Conservation (phyloP, 2,113 vertebrate species). For the Oxyruncus cristatus region DNA sequence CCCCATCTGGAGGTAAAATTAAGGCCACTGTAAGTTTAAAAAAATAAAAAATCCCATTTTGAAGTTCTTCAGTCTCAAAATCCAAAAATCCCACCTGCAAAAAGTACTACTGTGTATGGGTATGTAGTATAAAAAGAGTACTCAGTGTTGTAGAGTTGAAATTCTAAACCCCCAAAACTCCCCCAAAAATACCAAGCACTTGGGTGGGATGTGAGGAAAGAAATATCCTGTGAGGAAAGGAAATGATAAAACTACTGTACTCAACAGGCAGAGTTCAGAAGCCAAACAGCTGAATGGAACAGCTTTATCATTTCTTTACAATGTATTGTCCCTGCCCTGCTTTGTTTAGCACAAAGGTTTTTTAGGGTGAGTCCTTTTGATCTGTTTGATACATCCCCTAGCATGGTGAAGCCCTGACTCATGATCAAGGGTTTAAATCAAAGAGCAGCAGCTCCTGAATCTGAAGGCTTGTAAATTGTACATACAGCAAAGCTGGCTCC, state of each 20-base stretch:
- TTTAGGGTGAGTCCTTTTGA: neutral
- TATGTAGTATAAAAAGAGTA: neutral
- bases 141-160: neutral
- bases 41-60: neutral
- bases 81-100: neutral
- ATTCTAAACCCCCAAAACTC: neutral
- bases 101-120: neutral
- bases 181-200: neutral
- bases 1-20: constrained; percentile 15
- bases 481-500: neutral
- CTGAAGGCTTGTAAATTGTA: neutral
- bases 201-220: neutral
- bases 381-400: neutral
- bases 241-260: neutral
- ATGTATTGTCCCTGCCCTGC: neutral
- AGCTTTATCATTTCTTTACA: neutral
- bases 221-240: neutral
- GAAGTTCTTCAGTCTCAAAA: neutral
- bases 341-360: neutral
- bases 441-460: neutral
- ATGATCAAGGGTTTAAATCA: neutral
- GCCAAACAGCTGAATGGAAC: neutral
- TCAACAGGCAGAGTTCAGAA: neutral
- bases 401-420: neutral
- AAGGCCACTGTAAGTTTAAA: neutral